Evolutionary conservation across 2,888 invertebrate species (phyloP).

Genomic region (Slavum lentiscoides): DNA sequence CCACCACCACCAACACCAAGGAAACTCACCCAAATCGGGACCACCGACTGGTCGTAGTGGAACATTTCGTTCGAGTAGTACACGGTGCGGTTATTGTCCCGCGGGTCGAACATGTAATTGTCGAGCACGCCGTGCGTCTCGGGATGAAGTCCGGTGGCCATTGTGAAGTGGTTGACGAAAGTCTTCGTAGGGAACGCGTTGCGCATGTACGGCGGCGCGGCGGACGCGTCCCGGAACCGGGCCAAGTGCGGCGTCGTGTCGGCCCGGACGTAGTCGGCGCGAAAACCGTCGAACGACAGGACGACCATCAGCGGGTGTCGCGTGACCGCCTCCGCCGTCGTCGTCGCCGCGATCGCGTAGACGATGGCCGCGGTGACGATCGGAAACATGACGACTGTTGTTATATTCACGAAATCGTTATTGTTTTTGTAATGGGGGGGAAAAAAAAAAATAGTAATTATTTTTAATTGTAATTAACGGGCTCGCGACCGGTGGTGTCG

Average conservation of each 20-base stretch:
- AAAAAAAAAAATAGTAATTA: too few relatives aligned
- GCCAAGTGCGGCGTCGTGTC: slow-evolving; percentile 65
- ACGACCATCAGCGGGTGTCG: slow-evolving; percentile 65
- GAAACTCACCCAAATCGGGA: slow-evolving; percentile 66
- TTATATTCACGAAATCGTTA: too few relatives aligned
- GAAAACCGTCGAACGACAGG: slow-evolving; percentile 73
- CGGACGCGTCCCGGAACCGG: slow-evolving; percentile 64
- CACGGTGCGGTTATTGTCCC: slow-evolving; percentile 54
- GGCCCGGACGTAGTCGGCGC: slow-evolving; percentile 57
- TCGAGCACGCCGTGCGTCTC: slow-evolving; percentile 73
- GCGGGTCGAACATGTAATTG: slow-evolving; percentile 65
- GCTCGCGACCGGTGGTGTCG: too few relatives aligned
- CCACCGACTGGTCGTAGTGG: slow-evolving; percentile 64
- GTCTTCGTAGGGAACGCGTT: slow-evolving; percentile 74
- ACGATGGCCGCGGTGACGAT: neutral
- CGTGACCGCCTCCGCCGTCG: slow-evolving; percentile 55
- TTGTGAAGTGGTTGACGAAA: slow-evolving; percentile 74
- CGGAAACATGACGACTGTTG: too few relatives aligned
- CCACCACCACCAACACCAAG: too few relatives aligned
- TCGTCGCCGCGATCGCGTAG: slow-evolving; percentile 55
- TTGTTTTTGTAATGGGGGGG: too few relatives aligned
- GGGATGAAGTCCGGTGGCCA: slow-evolving; percentile 71
- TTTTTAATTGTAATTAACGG: too few relatives aligned
- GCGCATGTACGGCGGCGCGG: slow-evolving; percentile 65
- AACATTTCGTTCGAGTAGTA: slow-evolving; percentile 59